Base-by-base conservation (phyloP, 2,888 invertebrate species). In the Dorcus hopei region DNA sequence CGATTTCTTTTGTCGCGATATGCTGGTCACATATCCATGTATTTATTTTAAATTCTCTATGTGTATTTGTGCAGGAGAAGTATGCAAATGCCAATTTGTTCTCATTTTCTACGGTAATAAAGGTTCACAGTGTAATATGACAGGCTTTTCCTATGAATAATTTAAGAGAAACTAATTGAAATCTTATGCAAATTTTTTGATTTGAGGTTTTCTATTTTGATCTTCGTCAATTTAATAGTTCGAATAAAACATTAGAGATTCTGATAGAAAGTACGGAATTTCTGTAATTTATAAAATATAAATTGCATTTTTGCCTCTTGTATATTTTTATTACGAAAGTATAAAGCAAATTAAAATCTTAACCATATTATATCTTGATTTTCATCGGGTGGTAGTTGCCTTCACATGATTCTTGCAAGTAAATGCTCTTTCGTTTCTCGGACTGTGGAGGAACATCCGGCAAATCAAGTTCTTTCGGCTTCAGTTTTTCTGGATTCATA, bases 71-170 rank as follows among this genome's bases (percentile, higher is more conserved):
- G 49, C 51, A 50, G 54, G 51, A 51, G 43, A 61, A 48, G 54
- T 54, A 58, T 58, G 61, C 55, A 51, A 61, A 61, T 53, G 57
- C 41, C 45, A 52, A 45, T 38, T 47, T 51, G 57, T 53, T 57
- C 61, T 58, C 58, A 52, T 61, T 61, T 61, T 61, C 61, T 61
- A 52, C 50, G 33, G 58, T 52, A 54, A 58, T 54, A 54, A 58
- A 58, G 26, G 19, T 58, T 54, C 42, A 7, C 26, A 7, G 58
- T 58, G 45, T 58, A 51, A 58, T 58, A 58, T 54, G 47, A 49
- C 45, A 11, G 38, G 58, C 45, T 54, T 49, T 54, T 11, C 58
- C 54, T 26, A 50, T 58, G 58, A 58, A 58, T 58, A 58, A 58
- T 58, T 58, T 45, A 58, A 50, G 50, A 43, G 26, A 7, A 33